Evolutionary conservation across 2,113 vertebrate species (phyloP).

Genomic region (Ailurus styani): DNA sequence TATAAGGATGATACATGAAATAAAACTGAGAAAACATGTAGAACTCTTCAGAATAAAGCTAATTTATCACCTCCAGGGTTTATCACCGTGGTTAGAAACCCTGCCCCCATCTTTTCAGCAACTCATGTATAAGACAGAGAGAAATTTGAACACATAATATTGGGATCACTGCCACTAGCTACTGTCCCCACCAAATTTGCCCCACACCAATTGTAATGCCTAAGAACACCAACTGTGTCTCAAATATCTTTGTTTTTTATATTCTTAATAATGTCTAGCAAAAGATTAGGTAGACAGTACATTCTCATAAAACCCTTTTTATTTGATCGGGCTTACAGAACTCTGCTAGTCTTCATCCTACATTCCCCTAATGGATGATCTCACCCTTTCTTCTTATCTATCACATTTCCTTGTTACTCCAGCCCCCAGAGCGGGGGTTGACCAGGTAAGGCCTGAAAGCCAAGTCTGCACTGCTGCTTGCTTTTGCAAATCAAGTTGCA

Average conservation of each 20-base stretch:
- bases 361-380: neutral
- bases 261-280: neutral
- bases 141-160: neutral
- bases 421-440: neutral
- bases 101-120: neutral
- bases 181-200: neutral
- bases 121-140: neutral
- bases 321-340: neutral
- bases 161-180: neutral
- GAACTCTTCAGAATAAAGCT: neutral
- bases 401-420: neutral
- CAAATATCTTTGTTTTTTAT: conserved; percentile 23
- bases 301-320: neutral
- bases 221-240: neutral
- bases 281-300: neutral
- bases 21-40: neutral
- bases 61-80: neutral
- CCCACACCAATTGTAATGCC: neutral
- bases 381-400: neutral
- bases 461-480: neutral
- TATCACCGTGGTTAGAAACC: neutral
- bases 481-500: neutral
- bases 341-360: neutral
- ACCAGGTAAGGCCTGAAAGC: neutral
- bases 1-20: neutral